Base-by-base conservation (phyloP, 2,797 vertebrate genomes). In the Myoxocephalus aenaeus region DNA sequence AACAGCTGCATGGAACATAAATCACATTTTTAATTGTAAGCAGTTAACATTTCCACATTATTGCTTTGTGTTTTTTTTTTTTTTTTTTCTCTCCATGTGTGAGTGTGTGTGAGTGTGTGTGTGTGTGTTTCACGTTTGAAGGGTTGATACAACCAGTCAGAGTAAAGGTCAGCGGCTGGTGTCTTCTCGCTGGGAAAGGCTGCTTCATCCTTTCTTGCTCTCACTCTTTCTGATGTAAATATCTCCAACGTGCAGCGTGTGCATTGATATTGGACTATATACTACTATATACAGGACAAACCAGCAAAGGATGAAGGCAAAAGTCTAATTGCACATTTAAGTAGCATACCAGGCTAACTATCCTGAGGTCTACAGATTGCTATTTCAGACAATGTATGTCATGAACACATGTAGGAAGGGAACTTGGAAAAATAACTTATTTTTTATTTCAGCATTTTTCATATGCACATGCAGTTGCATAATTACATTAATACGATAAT, bases 1-100 rank as follows among this genome's bases (percentile, higher is more conserved):
- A 93, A 94, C 90, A 92, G 90, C 89, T 89, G 88, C 89, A 87
- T 46, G 86, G 91, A 90, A 92, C 93, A 94, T 94, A 93, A 95
- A 95, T 96, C 93, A 93, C 91, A 94, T 92, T 95, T 95, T 95
- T 94, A 95, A 94, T 94, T 94, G 93, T 89, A 73, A 83, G 85
- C 87, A 91, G 90, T 95, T 95, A 95, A 94, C 91, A 93, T 94
- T 92, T 94, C 86, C 88, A 91, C 91, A 86, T 95, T 94, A 94
- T 88, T 88, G 88, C 76, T 87, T 81, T 81, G 77, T 81, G 79
- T 82, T 85, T 81, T 81, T 69, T 84, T 75, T 75, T 51, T 75
- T 77, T 51, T 62, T 63, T 75, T 77, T 51, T 62, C 58, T 9
- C 2, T 44, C 44, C 25, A 48, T 50, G 56, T 72, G 42, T 82